These are phyloP conservation scores for Hypanus sabinus DNA, from an alignment of 2,113 vertebrate genomes.

Conservation along the genomic window DNA sequence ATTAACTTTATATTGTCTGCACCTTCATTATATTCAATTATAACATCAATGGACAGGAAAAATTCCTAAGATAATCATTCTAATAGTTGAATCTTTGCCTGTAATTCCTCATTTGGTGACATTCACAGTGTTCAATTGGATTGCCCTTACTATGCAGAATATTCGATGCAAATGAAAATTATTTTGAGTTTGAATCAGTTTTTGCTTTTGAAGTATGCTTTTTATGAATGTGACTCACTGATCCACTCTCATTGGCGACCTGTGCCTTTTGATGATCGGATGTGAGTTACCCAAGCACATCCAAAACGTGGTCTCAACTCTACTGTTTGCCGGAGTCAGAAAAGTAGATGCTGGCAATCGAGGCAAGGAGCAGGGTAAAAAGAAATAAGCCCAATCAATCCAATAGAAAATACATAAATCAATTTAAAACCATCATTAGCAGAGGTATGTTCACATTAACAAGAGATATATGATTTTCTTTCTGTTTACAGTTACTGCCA, in stretches of 20 bases:
- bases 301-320: not conserved
- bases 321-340: not conserved
- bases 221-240: not conserved
- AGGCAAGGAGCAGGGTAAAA: not conserved
- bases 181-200: not conserved
- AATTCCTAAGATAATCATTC: not conserved
- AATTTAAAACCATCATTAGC: not conserved
- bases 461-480: not conserved
- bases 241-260: not conserved
- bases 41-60: not conserved
- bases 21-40: not conserved
- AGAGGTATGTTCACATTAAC: not conserved
- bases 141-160: not conserved
- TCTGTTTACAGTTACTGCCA: not conserved
- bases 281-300: not conserved
- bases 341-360: not conserved
- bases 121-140: not conserved
- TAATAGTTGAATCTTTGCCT: not conserved
- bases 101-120: not conserved
- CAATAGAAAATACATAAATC: not conserved
- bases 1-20: not conserved
- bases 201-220: not conserved
- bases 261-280: not conserved
- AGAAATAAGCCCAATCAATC: too few species aligned
- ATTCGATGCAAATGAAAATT: not conserved